phyloP scores from a whole-genome alignment of 1,140 invertebrate species.

The Olivierus martensii region DNA sequence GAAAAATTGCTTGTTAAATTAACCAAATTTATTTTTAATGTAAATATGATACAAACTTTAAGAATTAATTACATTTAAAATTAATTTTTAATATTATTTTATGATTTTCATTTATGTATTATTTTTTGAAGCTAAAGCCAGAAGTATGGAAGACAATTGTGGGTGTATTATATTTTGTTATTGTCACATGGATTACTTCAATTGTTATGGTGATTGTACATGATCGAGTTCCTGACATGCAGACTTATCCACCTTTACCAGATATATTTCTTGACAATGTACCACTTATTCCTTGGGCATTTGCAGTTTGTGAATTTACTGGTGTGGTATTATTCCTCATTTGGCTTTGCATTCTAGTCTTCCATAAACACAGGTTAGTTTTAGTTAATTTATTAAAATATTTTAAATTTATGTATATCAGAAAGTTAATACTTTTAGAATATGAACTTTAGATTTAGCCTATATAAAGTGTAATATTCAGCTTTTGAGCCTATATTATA shows the following conservation, averaged over 20 bases:
- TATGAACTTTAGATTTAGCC: too few relatives aligned
- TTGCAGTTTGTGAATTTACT: slow-evolving; percentile 94
- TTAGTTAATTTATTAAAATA: too few relatives aligned
- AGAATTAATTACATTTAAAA: too few relatives aligned
- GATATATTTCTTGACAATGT: slow-evolving; percentile 97
- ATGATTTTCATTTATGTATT: too few relatives aligned
- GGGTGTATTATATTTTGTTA: slow-evolving; percentile 77
- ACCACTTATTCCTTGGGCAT: slow-evolving; percentile 97
- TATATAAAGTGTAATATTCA: too few relatives aligned
- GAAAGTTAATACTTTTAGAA: too few relatives aligned
- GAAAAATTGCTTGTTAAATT: too few relatives aligned
- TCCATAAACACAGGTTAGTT: slow-evolving; percentile 85
- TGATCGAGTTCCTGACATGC: slow-evolving; percentile 96
- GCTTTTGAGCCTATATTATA: too few relatives aligned
- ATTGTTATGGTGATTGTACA: slow-evolving; percentile 99
- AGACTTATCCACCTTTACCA: slow-evolving; percentile 96
- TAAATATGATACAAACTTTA: too few relatives aligned
- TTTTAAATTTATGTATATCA: too few relatives aligned
- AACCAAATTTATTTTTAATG: too few relatives aligned
- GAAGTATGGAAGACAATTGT: slow-evolving; percentile 72
- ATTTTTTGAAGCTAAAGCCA: slow-evolving; percentile 26
- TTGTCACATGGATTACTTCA: slow-evolving; percentile 90
- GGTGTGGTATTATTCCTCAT: slow-evolving; percentile 78
- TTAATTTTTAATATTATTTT: too few relatives aligned
- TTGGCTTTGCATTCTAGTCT: slow-evolving; percentile 76